Conservation (phyloP, 2,797 vertebrate species). For the Chlorospingus semifuscus region DNA sequence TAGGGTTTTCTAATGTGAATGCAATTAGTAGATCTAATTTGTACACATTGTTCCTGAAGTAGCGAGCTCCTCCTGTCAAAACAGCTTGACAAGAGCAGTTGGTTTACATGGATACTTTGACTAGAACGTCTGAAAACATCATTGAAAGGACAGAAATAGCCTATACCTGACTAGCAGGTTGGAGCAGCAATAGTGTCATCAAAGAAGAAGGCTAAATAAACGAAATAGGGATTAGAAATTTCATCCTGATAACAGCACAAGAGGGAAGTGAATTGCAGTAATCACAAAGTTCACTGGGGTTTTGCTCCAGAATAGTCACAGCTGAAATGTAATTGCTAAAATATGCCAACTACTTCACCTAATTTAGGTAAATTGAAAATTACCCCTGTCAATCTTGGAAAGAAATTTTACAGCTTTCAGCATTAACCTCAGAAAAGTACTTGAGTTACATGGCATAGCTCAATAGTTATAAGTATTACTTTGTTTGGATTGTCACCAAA, state of each 20-base stretch:
- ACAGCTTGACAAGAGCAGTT: background rate
- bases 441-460: background rate
- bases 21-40: background rate
- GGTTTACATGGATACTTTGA: background rate
- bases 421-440: background rate
- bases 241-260: background rate
- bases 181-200: background rate
- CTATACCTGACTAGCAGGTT: background rate
- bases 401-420: background rate
- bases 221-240: background rate
- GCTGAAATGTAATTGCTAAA: background rate
- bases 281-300: background rate
- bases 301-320: background rate
- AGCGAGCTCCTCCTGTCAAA: background rate
- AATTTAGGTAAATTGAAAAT: background rate
- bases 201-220: background rate
- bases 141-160: background rate
- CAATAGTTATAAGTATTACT: background rate
- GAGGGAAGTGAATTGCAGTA: background rate
- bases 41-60: background rate
- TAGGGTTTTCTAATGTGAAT: background rate
- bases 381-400: background rate
- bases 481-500: background rate
- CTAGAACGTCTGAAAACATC: background rate
- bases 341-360: background rate